These are phyloP conservation scores for Enteromius paludinosus DNA, from an alignment of 2,797 vertebrate genomes.

Conservation along the genomic window DNA sequence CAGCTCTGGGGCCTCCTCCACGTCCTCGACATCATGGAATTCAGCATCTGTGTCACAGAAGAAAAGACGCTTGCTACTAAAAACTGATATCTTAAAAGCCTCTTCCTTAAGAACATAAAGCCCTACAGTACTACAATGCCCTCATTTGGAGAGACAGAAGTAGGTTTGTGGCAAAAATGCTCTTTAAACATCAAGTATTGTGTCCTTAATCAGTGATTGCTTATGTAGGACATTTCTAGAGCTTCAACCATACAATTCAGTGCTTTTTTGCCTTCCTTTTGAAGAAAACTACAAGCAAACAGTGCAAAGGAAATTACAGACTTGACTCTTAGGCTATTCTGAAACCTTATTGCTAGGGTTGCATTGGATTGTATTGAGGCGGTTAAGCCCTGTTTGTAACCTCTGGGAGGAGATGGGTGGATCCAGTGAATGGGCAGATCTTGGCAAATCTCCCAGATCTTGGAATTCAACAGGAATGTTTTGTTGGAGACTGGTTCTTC, in stretches of 20 bases:
- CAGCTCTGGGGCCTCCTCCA: conserved; percentile 67
- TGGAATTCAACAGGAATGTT: conserved; percentile 90
- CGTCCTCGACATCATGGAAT: conserved; percentile 77
- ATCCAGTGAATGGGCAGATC: conserved; percentile 95
- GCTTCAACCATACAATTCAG: not conserved
- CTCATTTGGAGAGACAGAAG: not conserved
- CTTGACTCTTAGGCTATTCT: conserved; percentile 16
- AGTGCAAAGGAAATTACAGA: conserved; percentile 3
- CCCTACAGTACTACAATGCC: not conserved
- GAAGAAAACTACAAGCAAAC: conserved; percentile 8
- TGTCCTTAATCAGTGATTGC: not conserved
- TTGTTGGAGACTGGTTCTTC: conserved; percentile 90
- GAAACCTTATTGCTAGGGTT: conserved; percentile 26
- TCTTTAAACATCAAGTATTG: not conserved
- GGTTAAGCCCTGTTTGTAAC: conserved; percentile 65
- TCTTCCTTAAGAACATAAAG: not conserved
- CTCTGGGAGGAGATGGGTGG: conserved; percentile 85
- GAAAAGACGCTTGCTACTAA: conserved; percentile 1
- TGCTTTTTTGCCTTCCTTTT: not conserved
- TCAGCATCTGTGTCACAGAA: conserved; percentile 75
- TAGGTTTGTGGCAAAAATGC: not conserved
- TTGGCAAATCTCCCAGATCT: conserved; percentile 93
- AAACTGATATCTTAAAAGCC: not conserved
- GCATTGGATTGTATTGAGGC: conserved; percentile 3
- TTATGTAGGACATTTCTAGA: not conserved